Base-by-base conservation (phyloP, 2,797 vertebrate species). In the Smutsia gigantea region DNA sequence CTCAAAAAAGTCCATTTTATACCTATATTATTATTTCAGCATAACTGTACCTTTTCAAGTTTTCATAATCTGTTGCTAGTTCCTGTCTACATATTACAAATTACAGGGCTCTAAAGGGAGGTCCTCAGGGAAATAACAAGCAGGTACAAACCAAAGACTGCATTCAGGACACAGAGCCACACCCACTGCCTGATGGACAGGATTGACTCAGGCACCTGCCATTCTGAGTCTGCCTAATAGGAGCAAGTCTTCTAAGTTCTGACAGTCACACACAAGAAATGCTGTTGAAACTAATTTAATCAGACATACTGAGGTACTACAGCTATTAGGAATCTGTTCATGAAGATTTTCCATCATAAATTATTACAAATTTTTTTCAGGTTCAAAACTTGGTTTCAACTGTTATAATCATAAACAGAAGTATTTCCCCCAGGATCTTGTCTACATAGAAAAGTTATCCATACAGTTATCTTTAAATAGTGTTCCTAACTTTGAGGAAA, bases 361-460 rank as follows among this genome's bases (percentile, higher is more conserved):
- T 42, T 66, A 81, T 59, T 69, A 66, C 17, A 64, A 6, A 57
- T 51, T 37, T 53, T 78, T 81, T 53, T 39, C 42, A 88, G 77
- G 51, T 49, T 37, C 23, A 63, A 89, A 90, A 61, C 21, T 55
- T 61, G 66, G 64, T 94, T 97, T 95, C 27, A 85, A 71, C 71
- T 55, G 57, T 78, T 57, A 55, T 4, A 31, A 51, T 77, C 59
- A 46, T 46, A 46, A 11, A 46, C 46, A 71, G 53, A 95, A 87
- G 39, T 51, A 57, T 46, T 64, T 85, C 78, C 77, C 74, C 2
- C 34, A 13, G 66, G 42, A 27, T 46, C 42, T 37, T 17, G 39
- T 92, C 64, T 37, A 81, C 5, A 46, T 46, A 46, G 42, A 55
- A 27, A 91, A 77, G 29, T 17, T 39, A 72, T 34, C 25, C 21